phyloP scores from a whole-genome alignment of 2,113 vertebrate genomes.

The Cranoglanis bouderius region DNA sequence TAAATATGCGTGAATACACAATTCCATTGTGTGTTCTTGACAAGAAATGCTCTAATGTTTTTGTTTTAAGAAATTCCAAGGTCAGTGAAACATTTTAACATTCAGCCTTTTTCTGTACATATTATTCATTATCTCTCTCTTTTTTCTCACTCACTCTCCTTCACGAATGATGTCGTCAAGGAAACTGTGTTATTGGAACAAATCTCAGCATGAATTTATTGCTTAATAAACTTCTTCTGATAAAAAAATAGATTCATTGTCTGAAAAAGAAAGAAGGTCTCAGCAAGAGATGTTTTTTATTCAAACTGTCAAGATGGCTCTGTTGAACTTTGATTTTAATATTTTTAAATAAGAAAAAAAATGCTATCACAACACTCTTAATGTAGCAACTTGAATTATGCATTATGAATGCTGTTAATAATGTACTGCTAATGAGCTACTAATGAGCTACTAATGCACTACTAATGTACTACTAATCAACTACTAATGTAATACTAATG shows the following conservation, averaged over 20 bases:
- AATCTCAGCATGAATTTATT: constrained; percentile 41
- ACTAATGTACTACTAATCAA: not conserved
- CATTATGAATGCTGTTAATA: not conserved
- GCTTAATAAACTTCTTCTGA: constrained; percentile 42
- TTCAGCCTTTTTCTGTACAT: not conserved
- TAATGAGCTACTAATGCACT: too few relatives aligned
- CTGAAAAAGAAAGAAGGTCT: constrained; percentile 9
- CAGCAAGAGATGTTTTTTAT: constrained; percentile 18
- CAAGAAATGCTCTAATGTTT: not conserved
- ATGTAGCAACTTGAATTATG: not conserved
- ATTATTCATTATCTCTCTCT: constrained; percentile 1
- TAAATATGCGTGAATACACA: not conserved
- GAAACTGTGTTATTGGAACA: constrained; percentile 52
- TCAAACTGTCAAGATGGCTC: constrained; percentile 30
- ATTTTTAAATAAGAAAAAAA: not conserved
- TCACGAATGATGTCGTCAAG: constrained; percentile 52
- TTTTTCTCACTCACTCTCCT: not conserved
- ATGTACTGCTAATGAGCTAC: not conserved
- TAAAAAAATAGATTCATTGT: constrained; percentile 41
- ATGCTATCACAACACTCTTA: not conserved
- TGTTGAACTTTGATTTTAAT: constrained; percentile 35
- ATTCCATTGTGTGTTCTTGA: not conserved
- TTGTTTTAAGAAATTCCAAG: constrained; percentile 12
- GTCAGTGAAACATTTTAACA: constrained; percentile 26
- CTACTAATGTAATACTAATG: too few relatives aligned